Base-by-base conservation (phyloP, 1,140 invertebrate genomes). In the Vollenhovia emeryi region DNA sequence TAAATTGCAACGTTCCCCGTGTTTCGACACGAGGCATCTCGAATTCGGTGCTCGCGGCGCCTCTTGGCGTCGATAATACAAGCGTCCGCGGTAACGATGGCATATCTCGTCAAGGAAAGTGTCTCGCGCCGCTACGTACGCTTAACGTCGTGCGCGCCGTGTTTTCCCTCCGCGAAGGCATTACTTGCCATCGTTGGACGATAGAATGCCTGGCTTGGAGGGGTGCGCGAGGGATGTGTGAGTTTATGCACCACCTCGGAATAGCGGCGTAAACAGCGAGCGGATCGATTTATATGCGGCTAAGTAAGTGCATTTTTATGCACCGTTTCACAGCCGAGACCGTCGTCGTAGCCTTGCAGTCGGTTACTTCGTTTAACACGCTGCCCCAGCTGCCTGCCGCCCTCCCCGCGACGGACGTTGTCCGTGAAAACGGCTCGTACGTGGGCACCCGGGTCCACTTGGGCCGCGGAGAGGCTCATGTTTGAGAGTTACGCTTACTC, bases 251-350 rank as follows among this genome's bases (percentile, higher is more conserved):
- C 62, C 87, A 60, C 45, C 76, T 75, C 62, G 87, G 40, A 48
- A 48, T 82, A 80, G 75, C 83, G 75, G 84, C 74, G 87, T 85
- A 89, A 89, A 89, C 87, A 89, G 83, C 74, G 48, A 52, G 50
- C 83, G 87, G 87, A 89, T 89, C 87, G 87, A 89, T 89, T 89
- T 89, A 89, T 89, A 89, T 89, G 87, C 87, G 87, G 87, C 87
- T 89, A 89, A 89, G 87, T 88, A 86, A 89, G 87, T 89, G 87
- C 87, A 89, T 88, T 89, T 89, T 89, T 89, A 89, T 89, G 87
- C 87, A 89, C 87, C 87, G 87, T 76, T 89, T 89, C 87, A 88
- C 87, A 88, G 76, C 76, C 83, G 83, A 85, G 86, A 85, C 82
- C 82, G 59, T 84, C 78, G 62, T 52, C 87, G 87, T 85, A 88